phyloP scores from a whole-genome alignment of 2,113 vertebrate species.

The Pelecanus crispus region DNA sequence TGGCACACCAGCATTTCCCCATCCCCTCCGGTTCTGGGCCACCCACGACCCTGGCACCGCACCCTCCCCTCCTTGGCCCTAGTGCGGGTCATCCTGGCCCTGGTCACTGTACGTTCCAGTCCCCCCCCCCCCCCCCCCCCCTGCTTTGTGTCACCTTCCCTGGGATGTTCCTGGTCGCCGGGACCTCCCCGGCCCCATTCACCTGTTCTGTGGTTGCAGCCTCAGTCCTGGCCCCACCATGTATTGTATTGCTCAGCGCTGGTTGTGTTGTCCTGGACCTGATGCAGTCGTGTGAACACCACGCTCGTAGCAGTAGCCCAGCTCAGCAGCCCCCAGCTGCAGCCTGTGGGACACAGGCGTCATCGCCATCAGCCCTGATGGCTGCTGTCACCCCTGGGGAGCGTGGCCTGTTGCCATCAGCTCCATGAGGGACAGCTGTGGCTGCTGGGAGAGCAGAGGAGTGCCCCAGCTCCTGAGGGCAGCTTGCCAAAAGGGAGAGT shows the following conservation, averaged over 20 bases:
- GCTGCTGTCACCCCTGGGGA: too few species aligned
- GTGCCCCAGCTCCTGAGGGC: neutral
- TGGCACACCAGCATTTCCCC: neutral
- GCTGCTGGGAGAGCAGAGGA: neutral
- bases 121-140: too few species aligned
- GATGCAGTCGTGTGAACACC: too few species aligned
- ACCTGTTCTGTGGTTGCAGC: neutral
- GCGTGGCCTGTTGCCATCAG: neutral
- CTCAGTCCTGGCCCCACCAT: neutral
- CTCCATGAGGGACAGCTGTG: neutral
- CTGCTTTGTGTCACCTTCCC: neutral
- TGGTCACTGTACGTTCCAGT: neutral
- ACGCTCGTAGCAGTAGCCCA: neutral
- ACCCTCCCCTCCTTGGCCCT: neutral
- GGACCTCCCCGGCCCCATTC: too few species aligned
- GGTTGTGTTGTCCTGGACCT: neutral
- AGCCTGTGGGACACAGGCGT: rapidly evolving
- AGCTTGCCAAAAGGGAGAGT: neutral
- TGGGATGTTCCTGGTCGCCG: too few species aligned
- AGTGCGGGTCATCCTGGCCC: neutral
- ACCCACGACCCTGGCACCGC: neutral
- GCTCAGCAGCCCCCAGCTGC: neutral
- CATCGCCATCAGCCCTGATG: neutral
- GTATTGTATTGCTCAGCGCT: neutral
- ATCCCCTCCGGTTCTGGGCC: neutral